phyloP scores from a whole-genome alignment of 2,888 invertebrate genomes.

The Arge pagana region DNA sequence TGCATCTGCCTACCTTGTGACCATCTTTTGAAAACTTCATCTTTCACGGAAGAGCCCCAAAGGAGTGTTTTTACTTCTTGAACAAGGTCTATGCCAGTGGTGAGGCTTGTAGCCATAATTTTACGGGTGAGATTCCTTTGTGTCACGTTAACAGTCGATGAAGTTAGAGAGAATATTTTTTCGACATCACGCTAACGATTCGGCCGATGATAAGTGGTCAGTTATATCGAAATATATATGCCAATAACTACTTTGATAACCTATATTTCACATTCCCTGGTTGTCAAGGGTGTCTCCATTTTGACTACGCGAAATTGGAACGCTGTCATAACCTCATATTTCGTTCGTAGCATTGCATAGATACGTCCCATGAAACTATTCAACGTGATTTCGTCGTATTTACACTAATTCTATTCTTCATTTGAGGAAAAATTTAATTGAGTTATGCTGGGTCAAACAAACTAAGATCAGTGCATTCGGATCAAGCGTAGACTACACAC shows the following conservation, averaged over 20 bases:
- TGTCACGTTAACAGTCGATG: constrained; percentile 13
- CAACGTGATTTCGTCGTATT: no score
- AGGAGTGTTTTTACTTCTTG: constrained; percentile 76
- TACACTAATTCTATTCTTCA: no score
- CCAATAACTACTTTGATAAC: constrained; percentile 36
- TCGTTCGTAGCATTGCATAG: no score
- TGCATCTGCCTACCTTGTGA: no score
- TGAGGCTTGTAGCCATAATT: constrained; percentile 61
- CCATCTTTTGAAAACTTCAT: constrained; percentile 90
- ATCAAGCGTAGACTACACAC: no score
- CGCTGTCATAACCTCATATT: no score
- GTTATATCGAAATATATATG: constrained; percentile 8
- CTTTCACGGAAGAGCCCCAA: constrained; percentile 84
- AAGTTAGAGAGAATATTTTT: constrained; percentile 2
- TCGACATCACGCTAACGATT: constrained; percentile 12
- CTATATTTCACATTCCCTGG: constrained; percentile 39
- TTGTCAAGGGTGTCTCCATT: constrained; percentile 45
- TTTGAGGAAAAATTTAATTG: no score
- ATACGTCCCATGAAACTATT: no score
- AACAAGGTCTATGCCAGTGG: constrained; percentile 66
- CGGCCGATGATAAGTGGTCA: constrained; percentile 10
- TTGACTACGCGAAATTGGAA: no score
- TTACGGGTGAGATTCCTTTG: not conserved
- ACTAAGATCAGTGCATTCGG: no score
- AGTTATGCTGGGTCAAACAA: no score